Evolutionary conservation across 2,113 vertebrate species (phyloP).

Genomic region (Meriones unguiculatus): DNA sequence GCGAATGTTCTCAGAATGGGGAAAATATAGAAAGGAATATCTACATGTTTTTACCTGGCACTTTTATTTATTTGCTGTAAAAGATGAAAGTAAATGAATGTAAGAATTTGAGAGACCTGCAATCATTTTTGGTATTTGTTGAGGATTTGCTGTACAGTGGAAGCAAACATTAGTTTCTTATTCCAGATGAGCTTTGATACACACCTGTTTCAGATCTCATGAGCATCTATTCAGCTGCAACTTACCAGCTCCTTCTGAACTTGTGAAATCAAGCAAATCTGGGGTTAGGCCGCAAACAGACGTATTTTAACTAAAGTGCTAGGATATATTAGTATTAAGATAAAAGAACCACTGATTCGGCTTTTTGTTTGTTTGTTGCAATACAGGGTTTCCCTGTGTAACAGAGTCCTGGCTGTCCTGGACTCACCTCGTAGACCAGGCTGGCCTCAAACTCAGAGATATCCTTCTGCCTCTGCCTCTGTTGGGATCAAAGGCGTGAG

Average conservation of each 20-base stretch:
- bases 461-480: too few relatives aligned
- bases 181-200: neutral
- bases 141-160: neutral
- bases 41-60: neutral
- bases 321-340: neutral
- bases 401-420: too few relatives aligned
- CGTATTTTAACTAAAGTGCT: neutral
- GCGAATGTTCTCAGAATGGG: neutral
- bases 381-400: too few relatives aligned
- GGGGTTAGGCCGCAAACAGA: neutral
- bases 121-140: conserved; percentile 40
- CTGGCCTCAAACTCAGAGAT: too few relatives aligned
- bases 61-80: neutral
- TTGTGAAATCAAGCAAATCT: neutral
- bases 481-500: too few relatives aligned
- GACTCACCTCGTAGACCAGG: too few relatives aligned
- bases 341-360: neutral
- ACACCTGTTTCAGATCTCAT: neutral
- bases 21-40: neutral
- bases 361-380: too few relatives aligned
- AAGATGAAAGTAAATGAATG: neutral
- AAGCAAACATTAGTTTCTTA: neutral
- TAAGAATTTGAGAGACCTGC: neutral
- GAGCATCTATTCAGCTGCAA: neutral
- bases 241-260: neutral